Conservation (phyloP, 2,113 vertebrate species). For the Pelvicachromis taeniatus region DNA sequence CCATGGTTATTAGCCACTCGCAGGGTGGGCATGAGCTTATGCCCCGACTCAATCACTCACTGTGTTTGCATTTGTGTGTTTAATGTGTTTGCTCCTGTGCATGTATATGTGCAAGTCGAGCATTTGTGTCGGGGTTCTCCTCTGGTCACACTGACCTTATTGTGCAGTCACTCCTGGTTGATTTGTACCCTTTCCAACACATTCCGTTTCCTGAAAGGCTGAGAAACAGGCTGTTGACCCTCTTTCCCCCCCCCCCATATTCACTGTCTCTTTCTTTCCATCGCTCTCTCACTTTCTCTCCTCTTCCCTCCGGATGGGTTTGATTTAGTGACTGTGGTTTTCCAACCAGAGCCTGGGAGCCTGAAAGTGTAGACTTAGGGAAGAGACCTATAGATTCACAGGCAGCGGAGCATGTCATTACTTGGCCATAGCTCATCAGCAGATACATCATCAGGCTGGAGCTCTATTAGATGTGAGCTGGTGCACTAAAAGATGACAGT, state of each 20-base stretch:
- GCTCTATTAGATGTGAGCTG: slow-evolving; percentile 56
- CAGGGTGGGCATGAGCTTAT: slow-evolving; percentile 62
- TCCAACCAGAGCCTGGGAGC: slow-evolving; percentile 53
- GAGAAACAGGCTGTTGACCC: slow-evolving; percentile 38
- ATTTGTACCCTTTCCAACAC: slow-evolving; percentile 64
- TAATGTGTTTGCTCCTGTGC: slow-evolving; percentile 58
- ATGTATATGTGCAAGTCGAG: slow-evolving; percentile 31
- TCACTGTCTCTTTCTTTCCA: neutral
- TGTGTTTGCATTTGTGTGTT: slow-evolving; percentile 52
- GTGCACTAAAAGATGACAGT: slow-evolving; percentile 24
- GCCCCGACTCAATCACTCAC: slow-evolving; percentile 58
- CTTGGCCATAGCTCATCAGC: slow-evolving; percentile 62
- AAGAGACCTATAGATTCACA: slow-evolving; percentile 62
- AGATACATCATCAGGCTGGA: slow-evolving; percentile 55
- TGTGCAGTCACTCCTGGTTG: slow-evolving; percentile 66
- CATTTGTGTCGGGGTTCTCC: slow-evolving; percentile 45
- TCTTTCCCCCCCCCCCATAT: neutral
- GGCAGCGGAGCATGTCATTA: slow-evolving; percentile 59
- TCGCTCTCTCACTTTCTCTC: slow-evolving; percentile 9
- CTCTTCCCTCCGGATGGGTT: slow-evolving; percentile 47
- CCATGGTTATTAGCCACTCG: slow-evolving; percentile 73
- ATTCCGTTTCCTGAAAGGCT: slow-evolving; percentile 54
- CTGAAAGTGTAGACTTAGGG: slow-evolving; percentile 42
- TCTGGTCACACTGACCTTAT: slow-evolving; percentile 69
- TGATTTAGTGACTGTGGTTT: slow-evolving; percentile 71